Evolutionary conservation across 2,797 vertebrate species (phyloP), one percentile per base, ranked within the genome.

Genomic region (Malurus splendens): DNA sequence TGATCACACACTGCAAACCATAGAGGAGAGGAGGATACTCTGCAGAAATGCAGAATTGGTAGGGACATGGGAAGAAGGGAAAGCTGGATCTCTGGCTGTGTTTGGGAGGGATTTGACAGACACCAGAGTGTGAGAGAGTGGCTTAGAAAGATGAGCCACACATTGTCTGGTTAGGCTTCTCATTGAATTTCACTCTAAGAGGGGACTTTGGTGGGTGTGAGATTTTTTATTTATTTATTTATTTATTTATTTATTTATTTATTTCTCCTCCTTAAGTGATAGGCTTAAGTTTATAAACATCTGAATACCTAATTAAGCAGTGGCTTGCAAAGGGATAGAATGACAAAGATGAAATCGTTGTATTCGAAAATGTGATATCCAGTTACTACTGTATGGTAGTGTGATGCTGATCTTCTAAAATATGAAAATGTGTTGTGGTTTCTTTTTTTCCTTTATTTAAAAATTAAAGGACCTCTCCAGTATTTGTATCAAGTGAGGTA

Each of bases 1-100:
- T 42, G 44, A 41, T 36, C 0, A 2, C 4, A 3, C 11, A 2
- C 27, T 50, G 28, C 32, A 72, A 2, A 20, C 0, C 0, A 2
- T 12, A n/a, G 41, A 72, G 48, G 15, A 84, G 39, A 5, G 14
- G 9, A 54, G 18, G 14, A n/a, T 28, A 4, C 23, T 33, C 2
- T 10, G 25, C 27, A 56, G 71, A 90, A 70, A 36, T 30, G 27
- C 25, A 20, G 15, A 48, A 7, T 44, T 84, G 4, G 9, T 39
- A 62, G 11, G 13, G 55, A 20, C 4, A 14, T 5, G 15, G 60
- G 7, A 47, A 30, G 33, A 44, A 79, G 48, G 54, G 39, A 61
- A 42, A 74, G 32, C 3, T 65, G 23, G 14, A 44, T 48, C 67
- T 51, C 22, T n/a, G 20, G 4, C 27, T 59, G 25, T 52, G 7